These are phyloP conservation scores for Paramormyrops kingsleyae DNA, from an alignment of 2,113 vertebrate species.

Conservation along the genomic window DNA sequence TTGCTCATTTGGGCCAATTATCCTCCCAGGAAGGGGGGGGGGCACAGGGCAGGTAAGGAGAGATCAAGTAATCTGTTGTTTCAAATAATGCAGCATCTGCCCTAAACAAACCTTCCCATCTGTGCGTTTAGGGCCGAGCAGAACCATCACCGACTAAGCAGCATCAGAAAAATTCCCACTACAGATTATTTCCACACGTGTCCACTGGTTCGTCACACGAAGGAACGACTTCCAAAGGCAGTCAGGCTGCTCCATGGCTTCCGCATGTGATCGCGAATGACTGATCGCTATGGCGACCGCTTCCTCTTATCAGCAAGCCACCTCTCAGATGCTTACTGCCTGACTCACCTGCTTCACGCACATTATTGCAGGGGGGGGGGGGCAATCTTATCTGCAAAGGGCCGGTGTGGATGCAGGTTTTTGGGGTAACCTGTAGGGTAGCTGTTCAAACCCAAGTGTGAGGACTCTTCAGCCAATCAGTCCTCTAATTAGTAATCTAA, in stretches of 20 bases:
- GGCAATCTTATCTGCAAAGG: too few species aligned
- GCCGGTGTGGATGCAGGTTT: too few species aligned
- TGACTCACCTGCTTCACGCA: not conserved
- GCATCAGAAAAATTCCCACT: not conserved
- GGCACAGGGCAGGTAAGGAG: not conserved
- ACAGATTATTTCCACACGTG: not conserved
- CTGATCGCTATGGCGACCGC: not conserved
- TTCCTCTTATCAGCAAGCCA: not conserved
- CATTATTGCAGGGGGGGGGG: too few species aligned
- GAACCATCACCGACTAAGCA: not conserved
- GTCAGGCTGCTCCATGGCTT: not conserved
- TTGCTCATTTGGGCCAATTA: not conserved
- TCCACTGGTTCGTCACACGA: not conserved
- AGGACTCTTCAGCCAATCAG: too few species aligned
- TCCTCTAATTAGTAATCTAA: too few species aligned
- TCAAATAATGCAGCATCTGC: not conserved
- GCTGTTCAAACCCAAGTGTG: too few species aligned
- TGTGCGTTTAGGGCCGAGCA: not conserved
- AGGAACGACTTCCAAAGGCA: not conserved
- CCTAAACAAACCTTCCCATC: not conserved
- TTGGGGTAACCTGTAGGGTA: too few species aligned
- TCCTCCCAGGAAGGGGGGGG: too few species aligned
- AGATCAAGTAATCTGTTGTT: not conserved
- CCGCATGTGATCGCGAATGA: not conserved
- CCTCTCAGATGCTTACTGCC: too few species aligned